Base-by-base conservation (phyloP, 2,113 vertebrate species). In the Passer montanus region DNA sequence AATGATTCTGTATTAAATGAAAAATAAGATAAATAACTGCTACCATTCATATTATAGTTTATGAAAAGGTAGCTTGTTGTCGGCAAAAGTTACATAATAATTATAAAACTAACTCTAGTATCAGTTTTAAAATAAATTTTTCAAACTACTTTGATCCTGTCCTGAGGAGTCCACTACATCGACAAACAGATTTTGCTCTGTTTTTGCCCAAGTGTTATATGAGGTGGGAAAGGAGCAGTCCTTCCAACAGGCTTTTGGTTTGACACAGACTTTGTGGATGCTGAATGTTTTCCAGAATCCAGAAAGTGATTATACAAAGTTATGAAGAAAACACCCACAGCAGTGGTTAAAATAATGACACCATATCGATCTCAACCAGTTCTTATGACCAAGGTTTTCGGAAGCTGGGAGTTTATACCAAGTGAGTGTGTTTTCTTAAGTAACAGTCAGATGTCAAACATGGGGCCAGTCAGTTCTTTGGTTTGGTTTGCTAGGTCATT, bases 151-250 rank as follows among this genome's bases (percentile, higher is more conserved):
- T 53, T 59, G 13, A 24, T 63, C 8, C 18, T 70, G 89, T 74
- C n/a, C 15, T 9, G 50, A 77, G 55, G 24, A 81, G 6, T 75
- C 11, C 0, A 0, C 10, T 53, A 2, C 35, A 50, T 6, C 5
- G 23, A 86, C 31, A 72, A 67, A 67, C 18, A 90, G 17, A 2
- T 72, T 73, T 86, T 73, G 13, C 31, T 58, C 26, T 55, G 15
- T 1, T 77, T 89, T 63, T 87, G 9, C 70, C 52, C 41, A 70
- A 68, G 5, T 47, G 20, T 41, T 78, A 16, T 59, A 50, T 33
- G 78, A 73, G 66, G 18, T 35, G 12, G 18, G 47, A 81, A 81
- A 68, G 30, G 26, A 89, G 15, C 8, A 59, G 47, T 27, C 10
- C 7, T 86, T 68, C 30, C 27, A 85, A 46, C 7, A 47, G 15